Evolutionary conservation across 2,797 vertebrate genomes (phyloP).

Genomic region (Fratercula arctica): DNA sequence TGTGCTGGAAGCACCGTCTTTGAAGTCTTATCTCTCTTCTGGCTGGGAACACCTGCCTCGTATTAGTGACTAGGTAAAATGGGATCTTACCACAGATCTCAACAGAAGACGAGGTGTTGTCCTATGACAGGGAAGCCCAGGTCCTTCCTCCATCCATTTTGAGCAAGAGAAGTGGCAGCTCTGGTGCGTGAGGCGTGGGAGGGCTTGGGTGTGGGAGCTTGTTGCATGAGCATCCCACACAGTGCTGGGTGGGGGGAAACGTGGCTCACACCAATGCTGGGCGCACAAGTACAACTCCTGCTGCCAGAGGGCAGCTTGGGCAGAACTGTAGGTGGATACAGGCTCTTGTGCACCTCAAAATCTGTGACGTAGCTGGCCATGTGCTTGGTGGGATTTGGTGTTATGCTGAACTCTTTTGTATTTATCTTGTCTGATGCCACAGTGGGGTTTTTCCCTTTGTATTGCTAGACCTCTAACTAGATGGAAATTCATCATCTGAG

Average conservation of each 20-base stretch:
- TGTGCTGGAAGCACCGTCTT: accelerated
- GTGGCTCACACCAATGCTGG: neutral
- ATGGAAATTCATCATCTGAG: neutral
- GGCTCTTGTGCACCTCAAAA: neutral
- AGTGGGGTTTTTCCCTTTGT: neutral
- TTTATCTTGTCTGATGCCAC: neutral
- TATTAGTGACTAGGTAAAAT: neutral
- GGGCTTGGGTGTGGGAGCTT: neutral
- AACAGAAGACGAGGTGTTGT: neutral
- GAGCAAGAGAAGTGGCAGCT: neutral
- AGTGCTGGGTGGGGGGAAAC: neutral
- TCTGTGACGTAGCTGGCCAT: neutral
- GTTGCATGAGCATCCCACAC: neutral
- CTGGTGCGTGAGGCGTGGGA: accelerated
- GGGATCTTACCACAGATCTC: neutral
- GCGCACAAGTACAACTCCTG: neutral
- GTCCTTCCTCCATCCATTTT: neutral
- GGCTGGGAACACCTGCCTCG: neutral
- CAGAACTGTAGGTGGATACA: neutral
- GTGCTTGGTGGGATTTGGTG: neutral
- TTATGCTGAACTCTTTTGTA: neutral
- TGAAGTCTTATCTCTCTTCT: neutral
- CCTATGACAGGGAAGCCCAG: accelerated
- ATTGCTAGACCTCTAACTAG: neutral
- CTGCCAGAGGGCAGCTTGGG: neutral